These are phyloP conservation scores for Neolamprologus variostigma DNA, from an alignment of 2,113 vertebrate species.

Conservation along the genomic window DNA sequence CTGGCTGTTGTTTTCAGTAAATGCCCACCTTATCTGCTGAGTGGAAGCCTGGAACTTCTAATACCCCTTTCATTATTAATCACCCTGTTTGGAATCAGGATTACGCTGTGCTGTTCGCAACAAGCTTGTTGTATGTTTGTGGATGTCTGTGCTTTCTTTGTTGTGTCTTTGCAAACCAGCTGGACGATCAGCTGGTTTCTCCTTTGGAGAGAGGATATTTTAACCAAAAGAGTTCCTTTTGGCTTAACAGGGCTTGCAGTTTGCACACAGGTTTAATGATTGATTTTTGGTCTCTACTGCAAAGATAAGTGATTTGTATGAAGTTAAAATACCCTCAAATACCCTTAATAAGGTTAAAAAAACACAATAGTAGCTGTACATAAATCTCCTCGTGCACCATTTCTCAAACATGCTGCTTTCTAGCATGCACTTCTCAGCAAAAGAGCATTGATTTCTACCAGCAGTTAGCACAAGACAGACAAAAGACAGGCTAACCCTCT, in stretches of 20 bases:
- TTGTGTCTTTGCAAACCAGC: background rate
- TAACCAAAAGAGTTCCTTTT: background rate
- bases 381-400: background rate
- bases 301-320: background rate
- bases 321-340: background rate
- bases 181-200: background rate
- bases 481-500: background rate
- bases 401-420: background rate
- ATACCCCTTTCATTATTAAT: conserved; percentile 22
- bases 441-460: background rate
- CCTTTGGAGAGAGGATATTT: background rate
- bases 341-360: background rate
- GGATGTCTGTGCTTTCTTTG: background rate
- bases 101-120: background rate
- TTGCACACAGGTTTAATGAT: background rate
- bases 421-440: background rate
- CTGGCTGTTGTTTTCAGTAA: conserved; percentile 1
- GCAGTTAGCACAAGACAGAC: background rate
- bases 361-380: background rate
- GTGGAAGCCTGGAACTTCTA: conserved; percentile 6
- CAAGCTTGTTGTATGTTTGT: background rate
- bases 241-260: background rate
- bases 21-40: conserved; percentile 6
- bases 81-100: conserved; percentile 8
- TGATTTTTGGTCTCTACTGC: background rate